A percentile compares a stretch with the other conserved stretches of the same genome.
phyloP scores from a whole-genome alignment of 2,113 vertebrate genomes.

The Corvus hawaiiensis region DNA sequence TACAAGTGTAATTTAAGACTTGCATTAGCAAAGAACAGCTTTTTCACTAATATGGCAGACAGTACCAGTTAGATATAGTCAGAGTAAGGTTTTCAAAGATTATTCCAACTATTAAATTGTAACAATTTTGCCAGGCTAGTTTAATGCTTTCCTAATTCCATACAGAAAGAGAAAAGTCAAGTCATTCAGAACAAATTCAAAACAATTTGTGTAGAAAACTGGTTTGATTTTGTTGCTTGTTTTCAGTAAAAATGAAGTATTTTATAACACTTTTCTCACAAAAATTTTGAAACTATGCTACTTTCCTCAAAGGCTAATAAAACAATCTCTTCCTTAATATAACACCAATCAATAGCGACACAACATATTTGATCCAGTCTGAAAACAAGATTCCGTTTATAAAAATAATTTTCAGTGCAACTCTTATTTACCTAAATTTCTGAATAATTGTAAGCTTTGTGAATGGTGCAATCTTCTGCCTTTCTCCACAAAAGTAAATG shows the following conservation, averaged over 20 bases:
- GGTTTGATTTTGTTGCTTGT: background rate
- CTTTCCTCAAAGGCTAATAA: background rate
- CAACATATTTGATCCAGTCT: background rate
- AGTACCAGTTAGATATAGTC: background rate
- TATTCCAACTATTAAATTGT: background rate
- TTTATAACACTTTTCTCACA: background rate
- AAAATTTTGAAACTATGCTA: background rate
- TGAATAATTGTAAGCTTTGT: background rate
- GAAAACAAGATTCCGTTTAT: background rate
- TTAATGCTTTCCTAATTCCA: background rate
- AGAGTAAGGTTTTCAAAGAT: background rate
- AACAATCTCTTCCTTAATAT: background rate
- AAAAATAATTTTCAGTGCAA: background rate
- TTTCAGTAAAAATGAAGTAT: background rate
- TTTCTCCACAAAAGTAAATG: background rate
- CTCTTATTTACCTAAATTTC: background rate
- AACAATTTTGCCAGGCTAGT: background rate
- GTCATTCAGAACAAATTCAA: background rate
- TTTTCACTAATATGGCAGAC: background rate
- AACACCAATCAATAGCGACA: background rate
- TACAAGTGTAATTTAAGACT: background rate
- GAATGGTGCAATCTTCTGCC: background rate
- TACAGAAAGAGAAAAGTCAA: background rate
- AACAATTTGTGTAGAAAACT: background rate
- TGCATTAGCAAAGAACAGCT: background rate